A percentile compares a stretch with the other conserved stretches of the same genome.
Conservation (phyloP, 2,797 vertebrate genomes). For the Pipistrellus kuhlii region DNA sequence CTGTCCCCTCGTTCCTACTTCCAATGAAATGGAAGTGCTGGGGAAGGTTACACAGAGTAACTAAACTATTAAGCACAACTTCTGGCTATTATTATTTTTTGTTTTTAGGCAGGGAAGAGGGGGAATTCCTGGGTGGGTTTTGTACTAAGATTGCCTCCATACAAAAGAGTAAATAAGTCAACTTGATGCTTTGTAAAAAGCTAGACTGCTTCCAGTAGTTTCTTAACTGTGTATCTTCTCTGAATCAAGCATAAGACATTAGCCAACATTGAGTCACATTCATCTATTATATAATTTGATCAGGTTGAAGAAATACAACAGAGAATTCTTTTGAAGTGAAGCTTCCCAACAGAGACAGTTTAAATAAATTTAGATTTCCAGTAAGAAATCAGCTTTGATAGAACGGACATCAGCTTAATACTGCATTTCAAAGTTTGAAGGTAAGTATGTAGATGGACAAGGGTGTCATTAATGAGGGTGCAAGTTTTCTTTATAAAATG, state of each 20-base stretch:
- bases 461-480: not conserved
- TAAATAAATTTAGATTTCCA: slow-evolving; percentile 3
- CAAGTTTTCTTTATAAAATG: slow-evolving; percentile 24
- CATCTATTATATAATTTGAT: not conserved
- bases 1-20: not conserved
- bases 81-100: not conserved
- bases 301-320: not conserved
- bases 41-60: not conserved
- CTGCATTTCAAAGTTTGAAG: not conserved
- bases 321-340: not conserved
- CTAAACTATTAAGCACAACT: not conserved
- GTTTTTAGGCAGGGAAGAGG: too few species aligned
- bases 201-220: not conserved
- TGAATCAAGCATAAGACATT: not conserved
- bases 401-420: too few species aligned
- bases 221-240: slow-evolving; percentile 16
- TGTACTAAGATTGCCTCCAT: not conserved
- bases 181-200: not conserved
- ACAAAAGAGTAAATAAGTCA: not conserved
- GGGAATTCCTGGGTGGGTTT: not conserved
- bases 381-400: not conserved
- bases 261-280: not conserved
- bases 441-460: not conserved
- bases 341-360: not conserved
- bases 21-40: not conserved